Percentiles rank a stretch among this genome's conserved stretches.
Evolutionary conservation across 1,140 invertebrate species (phyloP).

Genomic region (Drosophila neocordata): DNA sequence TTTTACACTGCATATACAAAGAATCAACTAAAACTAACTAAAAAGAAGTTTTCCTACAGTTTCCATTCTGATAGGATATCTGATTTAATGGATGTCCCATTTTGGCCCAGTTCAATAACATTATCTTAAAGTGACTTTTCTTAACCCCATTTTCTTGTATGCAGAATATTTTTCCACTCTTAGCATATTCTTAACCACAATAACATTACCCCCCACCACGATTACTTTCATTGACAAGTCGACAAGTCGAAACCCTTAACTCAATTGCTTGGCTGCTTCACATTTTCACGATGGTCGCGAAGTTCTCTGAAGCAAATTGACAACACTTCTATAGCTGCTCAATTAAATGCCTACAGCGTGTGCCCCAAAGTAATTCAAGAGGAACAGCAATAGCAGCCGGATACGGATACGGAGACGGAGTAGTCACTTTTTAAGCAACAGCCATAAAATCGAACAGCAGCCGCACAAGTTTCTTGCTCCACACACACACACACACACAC

Average conservation of each 20-base stretch:
- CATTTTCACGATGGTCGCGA: not conserved
- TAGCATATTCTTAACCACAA: constrained; percentile 43
- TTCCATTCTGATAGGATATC: not conserved
- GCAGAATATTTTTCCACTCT: constrained; percentile 30
- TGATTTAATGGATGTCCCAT: not conserved
- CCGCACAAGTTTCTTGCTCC: constrained; percentile 7
- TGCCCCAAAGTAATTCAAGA: constrained; percentile 15
- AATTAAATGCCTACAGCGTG: constrained; percentile 49
- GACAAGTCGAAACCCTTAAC: constrained; percentile 48
- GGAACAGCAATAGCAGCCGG: not conserved
- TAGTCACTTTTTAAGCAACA: not conserved
- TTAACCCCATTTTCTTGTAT: constrained; percentile 17
- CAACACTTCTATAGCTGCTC: constrained; percentile 37
- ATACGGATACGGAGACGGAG: not conserved
- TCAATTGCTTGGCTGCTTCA: constrained; percentile 42
- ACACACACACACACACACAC: not conserved
- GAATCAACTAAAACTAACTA: too few species aligned
- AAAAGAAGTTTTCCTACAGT: not conserved
- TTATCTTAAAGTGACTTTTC: constrained; percentile 1
- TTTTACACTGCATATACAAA: too few species aligned
- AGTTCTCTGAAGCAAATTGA: constrained; percentile 10
- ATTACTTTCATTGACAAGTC: constrained; percentile 1
- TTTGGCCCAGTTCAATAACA: not conserved
- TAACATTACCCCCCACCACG: constrained; percentile 3
- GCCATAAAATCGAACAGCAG: constrained; percentile 15